A percentile compares a stretch with the other conserved stretches of the same genome.
Evolutionary conservation across 2,888 invertebrate species (phyloP).

Genomic region (Tryphoninae sp.): DNA sequence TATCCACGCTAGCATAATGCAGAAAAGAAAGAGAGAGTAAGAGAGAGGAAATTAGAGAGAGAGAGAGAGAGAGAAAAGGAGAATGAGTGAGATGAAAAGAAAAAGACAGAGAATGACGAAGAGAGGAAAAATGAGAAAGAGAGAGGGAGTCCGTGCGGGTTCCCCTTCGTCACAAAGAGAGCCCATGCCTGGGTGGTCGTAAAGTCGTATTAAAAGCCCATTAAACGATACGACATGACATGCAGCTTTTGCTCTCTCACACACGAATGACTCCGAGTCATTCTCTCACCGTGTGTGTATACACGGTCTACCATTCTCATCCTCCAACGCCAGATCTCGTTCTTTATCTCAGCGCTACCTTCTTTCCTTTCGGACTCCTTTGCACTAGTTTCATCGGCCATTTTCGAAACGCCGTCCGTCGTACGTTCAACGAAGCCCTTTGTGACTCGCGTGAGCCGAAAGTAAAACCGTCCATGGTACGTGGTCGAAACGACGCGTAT

Average conservation of each 20-base stretch:
- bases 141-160: slow-evolving; percentile 14
- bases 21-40: background rate
- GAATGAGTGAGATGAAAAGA: background rate
- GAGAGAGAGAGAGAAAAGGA: background rate
- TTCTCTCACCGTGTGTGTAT: slow-evolving; percentile 36
- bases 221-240: slow-evolving; percentile 75
- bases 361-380: background rate
- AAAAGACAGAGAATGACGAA: background rate
- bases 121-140: background rate
- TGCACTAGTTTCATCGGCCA: slow-evolving; percentile 21
- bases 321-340: slow-evolving; percentile 13
- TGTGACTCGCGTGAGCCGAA: slow-evolving; percentile 19
- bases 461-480: slow-evolving; percentile 24
- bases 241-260: slow-evolving; percentile 70
- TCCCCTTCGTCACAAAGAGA: slow-evolving; percentile 57
- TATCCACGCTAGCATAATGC: background rate
- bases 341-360: slow-evolving; percentile 29
- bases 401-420: slow-evolving; percentile 30
- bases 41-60: slow-evolving; percentile 1
- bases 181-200: slow-evolving; percentile 64
- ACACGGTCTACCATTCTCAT: slow-evolving; percentile 33
- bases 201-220: slow-evolving; percentile 76
- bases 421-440: slow-evolving; percentile 17
- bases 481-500: background rate
- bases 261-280: slow-evolving; percentile 65